These are phyloP conservation scores for Xiphophorus couchianus DNA, from an alignment of 2,113 vertebrate species.

Conservation along the genomic window DNA sequence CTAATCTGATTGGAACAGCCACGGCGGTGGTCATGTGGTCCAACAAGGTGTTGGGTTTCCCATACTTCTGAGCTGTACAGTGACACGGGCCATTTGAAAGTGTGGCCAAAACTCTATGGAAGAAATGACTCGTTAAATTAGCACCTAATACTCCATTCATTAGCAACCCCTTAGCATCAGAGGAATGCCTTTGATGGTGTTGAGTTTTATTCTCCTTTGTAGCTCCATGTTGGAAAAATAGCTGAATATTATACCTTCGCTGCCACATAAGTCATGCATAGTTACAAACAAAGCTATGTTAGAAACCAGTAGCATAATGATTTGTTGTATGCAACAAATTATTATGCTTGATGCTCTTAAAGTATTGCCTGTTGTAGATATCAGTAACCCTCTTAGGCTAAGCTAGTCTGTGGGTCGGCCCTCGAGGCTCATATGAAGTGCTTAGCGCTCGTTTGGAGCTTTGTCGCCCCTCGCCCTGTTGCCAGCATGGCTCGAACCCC, in stretches of 20 bases:
- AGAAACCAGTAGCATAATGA: slow-evolving; percentile 18
- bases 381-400: slow-evolving; percentile 79
- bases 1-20: slow-evolving; percentile 76
- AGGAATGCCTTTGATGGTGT: slow-evolving; percentile 76
- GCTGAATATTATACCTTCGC: slow-evolving; percentile 25
- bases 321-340: slow-evolving; percentile 27
- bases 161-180: slow-evolving; percentile 65
- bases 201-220: slow-evolving; percentile 43
- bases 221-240: slow-evolving; percentile 46
- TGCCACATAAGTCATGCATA: slow-evolving; percentile 10
- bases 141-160: slow-evolving; percentile 73
- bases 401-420: slow-evolving; percentile 73
- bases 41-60: slow-evolving; percentile 76
- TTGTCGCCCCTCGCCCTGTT: slow-evolving; percentile 76
- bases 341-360: slow-evolving; percentile 23
- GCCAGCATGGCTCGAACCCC: slow-evolving; percentile 69
- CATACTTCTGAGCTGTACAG: slow-evolving; percentile 73
- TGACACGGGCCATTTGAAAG: slow-evolving; percentile 74
- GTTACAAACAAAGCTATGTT: slow-evolving; percentile 3
- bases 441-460: slow-evolving; percentile 78
- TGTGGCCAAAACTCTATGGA: slow-evolving; percentile 75
- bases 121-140: slow-evolving; percentile 79
- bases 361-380: slow-evolving; percentile 54
- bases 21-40: slow-evolving; percentile 67
- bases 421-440: slow-evolving; percentile 78